Conservation (phyloP, 2,888 invertebrate genomes). For the Bruchidius siliquastri region DNA sequence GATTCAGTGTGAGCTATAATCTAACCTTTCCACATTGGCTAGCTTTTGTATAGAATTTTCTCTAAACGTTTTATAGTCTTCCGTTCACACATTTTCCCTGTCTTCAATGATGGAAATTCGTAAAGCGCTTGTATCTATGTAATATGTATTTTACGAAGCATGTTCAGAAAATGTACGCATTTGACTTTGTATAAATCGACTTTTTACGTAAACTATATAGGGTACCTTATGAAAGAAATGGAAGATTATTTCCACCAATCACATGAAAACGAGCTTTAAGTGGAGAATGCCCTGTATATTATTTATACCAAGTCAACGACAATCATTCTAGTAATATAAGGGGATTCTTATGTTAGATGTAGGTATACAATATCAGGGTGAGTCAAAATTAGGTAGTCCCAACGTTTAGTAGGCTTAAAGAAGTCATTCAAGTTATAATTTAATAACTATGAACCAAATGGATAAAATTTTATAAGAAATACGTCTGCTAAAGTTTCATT, state of each 20-base stretch:
- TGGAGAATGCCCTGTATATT: not conserved
- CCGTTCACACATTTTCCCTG: not conserved
- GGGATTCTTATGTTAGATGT: slow-evolving; percentile 44
- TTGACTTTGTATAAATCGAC: slow-evolving; percentile 41
- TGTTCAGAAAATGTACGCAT: slow-evolving; percentile 36
- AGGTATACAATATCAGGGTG: slow-evolving; percentile 26
- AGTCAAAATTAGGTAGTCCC: not conserved
- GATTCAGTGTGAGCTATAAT: too few species aligned
- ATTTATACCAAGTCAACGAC: slow-evolving; percentile 45
- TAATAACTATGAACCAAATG: too few species aligned
- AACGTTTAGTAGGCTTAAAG: too few species aligned
- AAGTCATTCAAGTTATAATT: too few species aligned
- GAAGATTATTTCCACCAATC: not conserved
- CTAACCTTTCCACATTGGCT: too few species aligned
- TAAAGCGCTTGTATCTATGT: not conserved
- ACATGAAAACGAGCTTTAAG: not conserved
- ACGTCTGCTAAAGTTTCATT: too few species aligned
- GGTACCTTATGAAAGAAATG: slow-evolving; percentile 4
- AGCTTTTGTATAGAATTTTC: too few species aligned
- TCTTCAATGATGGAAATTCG: not conserved
- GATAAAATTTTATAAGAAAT: too few species aligned
- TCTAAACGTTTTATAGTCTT: not conserved
- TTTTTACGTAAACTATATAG: slow-evolving; percentile 10
- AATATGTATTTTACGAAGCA: not conserved
- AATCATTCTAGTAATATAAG: slow-evolving; percentile 37